These are phyloP conservation scores for Macrotis lagotis DNA, from an alignment of 2,113 vertebrate genomes.

Conservation along the genomic window DNA sequence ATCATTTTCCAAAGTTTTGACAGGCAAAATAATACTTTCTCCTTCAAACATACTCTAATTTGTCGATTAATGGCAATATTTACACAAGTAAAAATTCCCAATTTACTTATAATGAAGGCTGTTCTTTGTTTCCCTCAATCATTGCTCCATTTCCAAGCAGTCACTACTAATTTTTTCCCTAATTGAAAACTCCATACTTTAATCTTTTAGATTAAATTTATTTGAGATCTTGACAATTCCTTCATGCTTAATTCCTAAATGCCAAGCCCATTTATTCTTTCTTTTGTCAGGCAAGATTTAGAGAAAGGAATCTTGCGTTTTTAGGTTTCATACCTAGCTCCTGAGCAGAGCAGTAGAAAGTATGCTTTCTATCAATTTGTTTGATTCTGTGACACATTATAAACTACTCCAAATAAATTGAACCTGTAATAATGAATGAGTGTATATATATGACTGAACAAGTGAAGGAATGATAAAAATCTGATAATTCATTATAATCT, in stretches of 20 bases:
- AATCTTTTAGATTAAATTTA: neutral
- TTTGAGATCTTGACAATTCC: constrained; percentile 3
- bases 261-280: constrained; percentile 2
- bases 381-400: neutral
- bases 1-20: constrained; percentile 11
- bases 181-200: neutral
- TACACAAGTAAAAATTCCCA: constrained; percentile 23
- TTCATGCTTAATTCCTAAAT: constrained; percentile 30
- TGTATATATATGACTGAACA: neutral
- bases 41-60: neutral
- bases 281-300: constrained; percentile 33
- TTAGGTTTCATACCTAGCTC: constrained; percentile 3
- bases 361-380: neutral
- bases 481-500: neutral
- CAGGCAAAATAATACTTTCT: constrained; percentile 25
- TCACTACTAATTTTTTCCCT: constrained; percentile 1
- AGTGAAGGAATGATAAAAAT: neutral
- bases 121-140: constrained; percentile 1
- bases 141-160: constrained; percentile 16
- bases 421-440: neutral
- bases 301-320: too few relatives aligned
- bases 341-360: neutral
- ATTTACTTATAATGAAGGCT: constrained; percentile 32
- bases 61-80: constrained; percentile 19
- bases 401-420: neutral